phyloP scores from a whole-genome alignment of 2,113 vertebrate species.

The Pyrgilauda ruficollis region DNA sequence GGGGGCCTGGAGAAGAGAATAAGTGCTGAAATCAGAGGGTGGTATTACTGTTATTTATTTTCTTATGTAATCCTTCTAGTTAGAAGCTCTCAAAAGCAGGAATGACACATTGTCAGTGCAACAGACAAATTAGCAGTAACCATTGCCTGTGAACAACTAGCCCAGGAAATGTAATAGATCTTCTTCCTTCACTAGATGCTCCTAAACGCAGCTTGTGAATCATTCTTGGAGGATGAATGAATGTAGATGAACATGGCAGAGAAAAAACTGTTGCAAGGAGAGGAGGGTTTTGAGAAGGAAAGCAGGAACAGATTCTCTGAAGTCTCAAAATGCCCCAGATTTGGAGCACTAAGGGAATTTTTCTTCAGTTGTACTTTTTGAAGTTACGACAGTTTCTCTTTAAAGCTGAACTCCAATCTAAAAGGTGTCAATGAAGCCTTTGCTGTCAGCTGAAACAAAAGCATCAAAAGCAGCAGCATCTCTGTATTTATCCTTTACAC shows the following conservation, averaged over 20 bases:
- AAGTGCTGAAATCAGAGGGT: conserved; percentile 61
- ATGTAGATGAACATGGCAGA: not conserved
- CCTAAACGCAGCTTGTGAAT: not conserved
- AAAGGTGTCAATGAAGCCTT: not conserved
- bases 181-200: conserved; percentile 5
- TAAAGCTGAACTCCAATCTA: not conserved
- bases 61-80: conserved; percentile 4
- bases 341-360: not conserved
- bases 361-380: not conserved
- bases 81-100: not conserved
- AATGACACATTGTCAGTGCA: not conserved
- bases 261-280: not conserved
- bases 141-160: not conserved
- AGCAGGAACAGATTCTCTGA: not conserved
- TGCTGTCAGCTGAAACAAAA: not conserved
- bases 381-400: not conserved
- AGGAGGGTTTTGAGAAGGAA: not conserved
- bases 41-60: conserved; percentile 54
- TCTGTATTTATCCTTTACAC: not conserved
- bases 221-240: not conserved
- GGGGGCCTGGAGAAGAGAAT: conserved; percentile 22
- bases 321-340: not conserved
- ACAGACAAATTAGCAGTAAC: conserved; percentile 12
- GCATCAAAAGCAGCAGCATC: not conserved
- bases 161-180: not conserved